A percentile compares a stretch with the other conserved stretches of the same genome.
phyloP scores from a whole-genome alignment of 2,113 vertebrate genomes.

The Zapornia atra region DNA sequence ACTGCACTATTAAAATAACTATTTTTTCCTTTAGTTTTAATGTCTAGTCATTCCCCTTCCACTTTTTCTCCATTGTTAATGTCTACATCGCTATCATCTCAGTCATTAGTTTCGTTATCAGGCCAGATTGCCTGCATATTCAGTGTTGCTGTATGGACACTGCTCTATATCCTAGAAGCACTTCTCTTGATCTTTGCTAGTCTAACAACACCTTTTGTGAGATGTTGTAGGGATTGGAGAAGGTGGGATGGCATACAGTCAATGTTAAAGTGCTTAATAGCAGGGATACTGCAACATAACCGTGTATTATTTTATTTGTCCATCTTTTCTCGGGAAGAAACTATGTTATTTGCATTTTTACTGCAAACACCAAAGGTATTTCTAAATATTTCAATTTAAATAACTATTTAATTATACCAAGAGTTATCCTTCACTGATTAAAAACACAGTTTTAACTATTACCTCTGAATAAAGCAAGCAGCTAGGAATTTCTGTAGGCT shows the following conservation, averaged over 20 bases:
- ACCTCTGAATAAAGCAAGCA: neutral
- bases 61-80: neutral
- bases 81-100: neutral
- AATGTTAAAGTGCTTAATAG: neutral
- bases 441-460: neutral
- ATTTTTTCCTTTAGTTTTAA: neutral
- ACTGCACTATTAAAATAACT: neutral
- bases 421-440: neutral
- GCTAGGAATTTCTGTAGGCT: neutral
- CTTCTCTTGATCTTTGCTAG: neutral
- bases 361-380: neutral
- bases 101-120: neutral
- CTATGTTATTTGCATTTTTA: neutral
- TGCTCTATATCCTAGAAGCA: neutral
- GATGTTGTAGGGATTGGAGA: neutral
- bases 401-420: neutral
- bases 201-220: neutral
- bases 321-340: neutral
- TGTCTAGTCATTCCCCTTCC: neutral
- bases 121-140: neutral
- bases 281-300: neutral
- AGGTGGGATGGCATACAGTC: neutral
- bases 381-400: neutral
- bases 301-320: fast-evolving
- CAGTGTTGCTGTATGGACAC: neutral